Evolutionary conservation across 2,113 vertebrate species (phyloP).

Genomic region (Epinephelus moara): DNA sequence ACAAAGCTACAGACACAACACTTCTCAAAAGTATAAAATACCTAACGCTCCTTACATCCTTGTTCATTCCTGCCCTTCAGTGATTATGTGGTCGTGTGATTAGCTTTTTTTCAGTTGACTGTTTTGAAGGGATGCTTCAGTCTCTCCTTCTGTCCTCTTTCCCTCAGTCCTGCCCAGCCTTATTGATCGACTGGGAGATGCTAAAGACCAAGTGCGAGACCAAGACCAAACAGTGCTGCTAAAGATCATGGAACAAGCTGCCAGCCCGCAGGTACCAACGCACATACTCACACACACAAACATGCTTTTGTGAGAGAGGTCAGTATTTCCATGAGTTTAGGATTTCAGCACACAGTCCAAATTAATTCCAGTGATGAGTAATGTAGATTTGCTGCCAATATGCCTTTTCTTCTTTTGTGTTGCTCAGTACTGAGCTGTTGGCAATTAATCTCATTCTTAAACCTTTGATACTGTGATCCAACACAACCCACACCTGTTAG

Average conservation of each 20-base stretch:
- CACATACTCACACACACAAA: constrained; percentile 5
- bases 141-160: neutral
- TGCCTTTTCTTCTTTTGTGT: neutral
- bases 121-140: neutral
- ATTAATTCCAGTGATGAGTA: neutral
- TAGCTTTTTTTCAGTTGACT: neutral
- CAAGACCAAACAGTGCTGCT: constrained; percentile 95
- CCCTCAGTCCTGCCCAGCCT: constrained; percentile 94
- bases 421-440: neutral
- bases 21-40: neutral
- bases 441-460: neutral
- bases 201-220: constrained; percentile 96
- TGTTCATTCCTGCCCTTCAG: too few relatives aligned
- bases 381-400: neutral
- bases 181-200: constrained; percentile 95
- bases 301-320: neutral
- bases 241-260: constrained; percentile 97
- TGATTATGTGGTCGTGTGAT: neutral
- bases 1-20: neutral
- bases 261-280: constrained; percentile 88
- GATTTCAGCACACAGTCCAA: neutral
- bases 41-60: neutral
- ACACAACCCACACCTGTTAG: too few relatives aligned
- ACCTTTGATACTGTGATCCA: too few relatives aligned
- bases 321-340: neutral